These are phyloP conservation scores for Drosophila emarginata DNA, from an alignment of 2,888 invertebrate genomes.

Conservation along the genomic window DNA sequence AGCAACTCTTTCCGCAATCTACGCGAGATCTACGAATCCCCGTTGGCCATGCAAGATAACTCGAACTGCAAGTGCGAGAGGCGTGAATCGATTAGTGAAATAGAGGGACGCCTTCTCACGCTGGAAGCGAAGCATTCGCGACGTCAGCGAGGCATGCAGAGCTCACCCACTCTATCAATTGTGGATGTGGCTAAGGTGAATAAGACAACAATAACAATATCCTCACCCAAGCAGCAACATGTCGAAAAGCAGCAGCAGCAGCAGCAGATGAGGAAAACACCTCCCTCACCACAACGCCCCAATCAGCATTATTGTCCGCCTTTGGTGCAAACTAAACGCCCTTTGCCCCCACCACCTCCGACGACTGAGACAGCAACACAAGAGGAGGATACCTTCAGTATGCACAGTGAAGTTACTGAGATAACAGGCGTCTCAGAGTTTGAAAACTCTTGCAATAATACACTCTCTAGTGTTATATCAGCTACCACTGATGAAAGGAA, in stretches of 20 bases:
- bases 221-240: slow-evolving; percentile 45
- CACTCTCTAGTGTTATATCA: slow-evolving; percentile 69
- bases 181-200: slow-evolving; percentile 73
- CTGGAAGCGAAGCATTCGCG: slow-evolving; percentile 89
- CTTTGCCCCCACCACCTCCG: slow-evolving; percentile 52
- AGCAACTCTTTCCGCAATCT: slow-evolving; percentile 89
- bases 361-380: slow-evolving; percentile 24
- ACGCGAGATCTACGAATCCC: slow-evolving; percentile 89
- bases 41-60: slow-evolving; percentile 83
- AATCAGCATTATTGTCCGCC: slow-evolving; percentile 66
- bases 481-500: slow-evolving; percentile 46
- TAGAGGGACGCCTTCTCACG: slow-evolving; percentile 87
- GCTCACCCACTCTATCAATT: slow-evolving; percentile 67
- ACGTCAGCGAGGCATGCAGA: slow-evolving; percentile 85
- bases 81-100: slow-evolving; percentile 66
- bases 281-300: slow-evolving; percentile 25
- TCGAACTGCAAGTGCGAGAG: slow-evolving; percentile 71
- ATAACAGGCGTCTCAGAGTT: slow-evolving; percentile 80
- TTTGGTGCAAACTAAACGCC: slow-evolving; percentile 55
- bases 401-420: slow-evolving; percentile 82
- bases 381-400: slow-evolving; percentile 80
- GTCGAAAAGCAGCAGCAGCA: slow-evolving; percentile 19
- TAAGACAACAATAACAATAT: slow-evolving; percentile 78
- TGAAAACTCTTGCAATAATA: slow-evolving; percentile 75
- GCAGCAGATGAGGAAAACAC: not conserved